phyloP scores from a whole-genome alignment of 2,797 vertebrate species.

The Sebastiscus tertius region DNA sequence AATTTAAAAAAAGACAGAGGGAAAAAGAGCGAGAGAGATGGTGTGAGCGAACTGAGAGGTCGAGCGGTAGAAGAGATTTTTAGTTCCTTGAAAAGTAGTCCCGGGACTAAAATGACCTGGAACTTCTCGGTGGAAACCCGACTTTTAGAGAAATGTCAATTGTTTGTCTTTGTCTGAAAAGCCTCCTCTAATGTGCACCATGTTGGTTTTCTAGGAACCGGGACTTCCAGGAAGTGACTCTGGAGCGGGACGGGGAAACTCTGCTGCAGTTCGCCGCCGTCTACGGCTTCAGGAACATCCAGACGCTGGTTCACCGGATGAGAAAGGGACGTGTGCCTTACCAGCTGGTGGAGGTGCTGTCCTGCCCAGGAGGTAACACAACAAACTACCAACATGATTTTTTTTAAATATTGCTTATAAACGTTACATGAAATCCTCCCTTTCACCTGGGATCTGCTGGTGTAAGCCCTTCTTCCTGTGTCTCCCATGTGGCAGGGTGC shows the following conservation, averaged over 20 bases:
- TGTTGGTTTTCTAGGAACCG: conserved; percentile 85
- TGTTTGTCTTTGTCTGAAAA: neutral
- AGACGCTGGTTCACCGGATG: conserved; percentile 93
- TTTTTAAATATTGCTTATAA: neutral
- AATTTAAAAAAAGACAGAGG: no score
- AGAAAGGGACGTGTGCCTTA: conserved; percentile 91
- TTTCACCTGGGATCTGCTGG: neutral
- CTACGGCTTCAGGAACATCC: conserved; percentile 95
- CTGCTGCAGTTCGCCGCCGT: conserved; percentile 93
- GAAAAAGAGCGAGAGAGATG: no score
- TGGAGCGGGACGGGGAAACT: conserved; percentile 92
- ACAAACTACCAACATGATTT: neutral
- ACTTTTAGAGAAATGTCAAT: no score
- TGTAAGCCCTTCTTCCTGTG: neutral
- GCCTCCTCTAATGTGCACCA: no score
- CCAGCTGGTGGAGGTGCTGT: conserved; percentile 95
- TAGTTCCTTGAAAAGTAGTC: no score
- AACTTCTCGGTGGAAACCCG: no score
- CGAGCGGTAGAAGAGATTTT: no score
- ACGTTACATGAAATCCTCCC: no score
- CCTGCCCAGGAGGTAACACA: conserved; percentile 91
- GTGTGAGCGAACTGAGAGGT: no score
- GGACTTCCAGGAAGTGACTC: conserved; percentile 94
- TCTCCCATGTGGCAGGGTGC: conserved; percentile 83
- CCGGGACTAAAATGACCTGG: no score